Conservation (phyloP, 1,140 invertebrate genomes). For the Elysia chlorotica region DNA sequence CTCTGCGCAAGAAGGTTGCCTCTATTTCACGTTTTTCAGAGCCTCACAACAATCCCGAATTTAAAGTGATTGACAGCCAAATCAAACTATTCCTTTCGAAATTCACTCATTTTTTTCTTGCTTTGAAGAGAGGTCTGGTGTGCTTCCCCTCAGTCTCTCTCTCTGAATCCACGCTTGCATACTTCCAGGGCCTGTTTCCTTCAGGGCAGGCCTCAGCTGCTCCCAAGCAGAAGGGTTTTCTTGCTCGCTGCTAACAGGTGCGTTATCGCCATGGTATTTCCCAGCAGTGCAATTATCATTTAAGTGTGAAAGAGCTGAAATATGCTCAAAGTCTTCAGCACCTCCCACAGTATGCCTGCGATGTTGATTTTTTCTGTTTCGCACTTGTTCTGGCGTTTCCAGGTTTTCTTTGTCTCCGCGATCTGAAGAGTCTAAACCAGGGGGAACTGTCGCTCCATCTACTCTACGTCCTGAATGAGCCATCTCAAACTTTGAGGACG, state of each 20-base stretch:
- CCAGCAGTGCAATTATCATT: slow-evolving; percentile 42
- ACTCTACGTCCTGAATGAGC: too few relatives aligned
- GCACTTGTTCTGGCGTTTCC: neutral
- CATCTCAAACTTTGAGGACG: too few relatives aligned
- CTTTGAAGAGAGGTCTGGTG: slow-evolving; percentile 39
- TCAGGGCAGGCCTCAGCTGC: slow-evolving; percentile 52
- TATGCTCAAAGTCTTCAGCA: slow-evolving; percentile 80
- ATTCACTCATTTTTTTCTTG: too few relatives aligned
- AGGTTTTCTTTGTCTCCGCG: neutral
- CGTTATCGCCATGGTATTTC: too few relatives aligned
- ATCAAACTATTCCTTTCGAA: too few relatives aligned
- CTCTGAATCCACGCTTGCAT: slow-evolving; percentile 50
- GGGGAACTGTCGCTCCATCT: too few relatives aligned
- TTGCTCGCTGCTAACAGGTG: slow-evolving; percentile 9
- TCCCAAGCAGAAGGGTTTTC: slow-evolving; percentile 60
- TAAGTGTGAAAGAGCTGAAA: slow-evolving; percentile 64
- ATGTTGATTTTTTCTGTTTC: neutral
- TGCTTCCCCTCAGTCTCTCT: slow-evolving; percentile 46
- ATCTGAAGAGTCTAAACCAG: neutral
- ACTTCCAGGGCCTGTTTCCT: slow-evolving; percentile 25
- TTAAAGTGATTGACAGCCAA: too few relatives aligned
- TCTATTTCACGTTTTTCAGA: too few relatives aligned
- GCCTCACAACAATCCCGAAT: too few relatives aligned
- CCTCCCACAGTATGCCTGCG: slow-evolving; percentile 87
- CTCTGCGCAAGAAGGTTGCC: too few relatives aligned